phyloP scores from a whole-genome alignment of 1,140 invertebrate species.

The Amyelois transitella region DNA sequence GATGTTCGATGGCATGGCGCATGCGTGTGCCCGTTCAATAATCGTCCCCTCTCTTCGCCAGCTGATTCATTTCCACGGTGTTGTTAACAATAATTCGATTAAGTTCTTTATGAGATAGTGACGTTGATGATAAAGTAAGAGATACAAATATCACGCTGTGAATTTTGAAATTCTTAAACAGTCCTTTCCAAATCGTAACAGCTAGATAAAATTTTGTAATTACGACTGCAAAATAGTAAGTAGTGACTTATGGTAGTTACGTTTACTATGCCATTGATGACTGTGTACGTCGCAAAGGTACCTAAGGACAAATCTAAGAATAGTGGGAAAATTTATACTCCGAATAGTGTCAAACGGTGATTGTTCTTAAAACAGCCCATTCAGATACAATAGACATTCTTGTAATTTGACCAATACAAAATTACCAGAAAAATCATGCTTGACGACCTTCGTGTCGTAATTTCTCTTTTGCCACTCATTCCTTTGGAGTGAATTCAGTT shows the following conservation, averaged over 20 bases:
- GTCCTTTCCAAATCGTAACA: no score
- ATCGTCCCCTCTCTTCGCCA: constrained; percentile 36
- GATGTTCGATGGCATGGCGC: constrained; percentile 37
- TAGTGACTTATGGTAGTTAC: no score
- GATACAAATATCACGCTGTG: no score
- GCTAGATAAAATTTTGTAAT: no score
- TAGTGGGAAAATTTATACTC: background rate
- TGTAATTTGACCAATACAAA: background rate
- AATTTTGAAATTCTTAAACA: no score
- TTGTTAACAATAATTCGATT: background rate
- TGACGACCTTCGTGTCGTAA: no score
- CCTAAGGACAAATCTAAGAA: background rate
- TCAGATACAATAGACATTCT: background rate
- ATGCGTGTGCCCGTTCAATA: constrained; percentile 63
- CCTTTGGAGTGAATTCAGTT: no score
- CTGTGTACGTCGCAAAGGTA: background rate
- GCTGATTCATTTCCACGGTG: constrained; percentile 40
- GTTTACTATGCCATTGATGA: background rate
- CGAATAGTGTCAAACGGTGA: background rate
- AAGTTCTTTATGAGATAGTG: background rate
- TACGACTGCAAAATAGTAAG: no score
- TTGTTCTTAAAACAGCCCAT: background rate
- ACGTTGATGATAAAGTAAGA: background rate
- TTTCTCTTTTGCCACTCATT: no score
- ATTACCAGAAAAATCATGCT: no score